These are phyloP conservation scores for Diplodus sargus DNA, from an alignment of 2,797 vertebrate genomes.

Conservation along the genomic window DNA sequence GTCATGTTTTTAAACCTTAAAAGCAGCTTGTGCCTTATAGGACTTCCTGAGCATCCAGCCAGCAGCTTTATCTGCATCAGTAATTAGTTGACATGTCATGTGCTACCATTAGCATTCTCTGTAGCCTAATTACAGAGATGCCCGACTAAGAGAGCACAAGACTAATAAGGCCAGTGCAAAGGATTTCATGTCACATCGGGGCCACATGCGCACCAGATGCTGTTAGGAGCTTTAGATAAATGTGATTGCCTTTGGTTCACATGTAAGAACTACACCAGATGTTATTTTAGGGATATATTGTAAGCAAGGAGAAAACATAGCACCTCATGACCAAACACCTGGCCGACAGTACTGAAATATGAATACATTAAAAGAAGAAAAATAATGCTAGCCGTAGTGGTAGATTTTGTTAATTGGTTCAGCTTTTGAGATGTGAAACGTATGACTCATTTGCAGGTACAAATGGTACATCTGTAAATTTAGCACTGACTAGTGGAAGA, in stretches of 20 bases:
- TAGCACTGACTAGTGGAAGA: no score
- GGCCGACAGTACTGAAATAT: no score
- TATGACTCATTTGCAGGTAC: no score
- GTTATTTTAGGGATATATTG: neutral
- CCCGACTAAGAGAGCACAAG: neutral
- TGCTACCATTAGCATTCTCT: neutral
- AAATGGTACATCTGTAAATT: no score
- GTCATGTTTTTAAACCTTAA: neutral
- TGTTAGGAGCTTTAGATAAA: no score
- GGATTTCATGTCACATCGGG: neutral
- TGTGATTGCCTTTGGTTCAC: neutral
- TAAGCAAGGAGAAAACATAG: neutral
- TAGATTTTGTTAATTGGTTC: no score
- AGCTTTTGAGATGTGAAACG: no score
- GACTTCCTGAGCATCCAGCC: neutral
- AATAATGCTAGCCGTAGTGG: no score
- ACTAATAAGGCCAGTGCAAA: neutral
- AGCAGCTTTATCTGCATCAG: neutral
- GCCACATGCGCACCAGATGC: no score
- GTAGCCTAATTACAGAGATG: neutral
- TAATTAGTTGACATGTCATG: slow-evolving; percentile 2
- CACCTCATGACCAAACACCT: neutral
- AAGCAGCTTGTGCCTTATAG: neutral
- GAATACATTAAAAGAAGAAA: no score
- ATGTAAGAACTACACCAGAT: neutral